Evolutionary conservation across 2,113 vertebrate genomes (phyloP).

Genomic region (Laterallus jamaicensis): DNA sequence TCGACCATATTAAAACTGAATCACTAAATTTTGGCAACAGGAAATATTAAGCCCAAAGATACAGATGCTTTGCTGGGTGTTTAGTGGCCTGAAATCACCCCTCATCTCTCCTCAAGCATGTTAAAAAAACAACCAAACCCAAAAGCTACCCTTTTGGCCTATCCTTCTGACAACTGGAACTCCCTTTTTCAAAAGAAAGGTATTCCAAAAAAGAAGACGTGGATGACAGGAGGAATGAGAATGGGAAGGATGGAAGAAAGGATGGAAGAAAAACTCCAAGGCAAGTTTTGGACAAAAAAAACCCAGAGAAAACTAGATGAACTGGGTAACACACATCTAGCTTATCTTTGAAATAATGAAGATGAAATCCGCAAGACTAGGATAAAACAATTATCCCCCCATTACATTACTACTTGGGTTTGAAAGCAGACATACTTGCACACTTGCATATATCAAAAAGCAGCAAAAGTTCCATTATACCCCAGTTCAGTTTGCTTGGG

Average conservation of each 20-base stretch:
- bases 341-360: not conserved
- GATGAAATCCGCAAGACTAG: not conserved
- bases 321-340: not conserved
- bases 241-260: not conserved
- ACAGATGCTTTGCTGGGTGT: not conserved
- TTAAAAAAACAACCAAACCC: not conserved
- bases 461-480: not conserved
- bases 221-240: not conserved
- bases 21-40: not conserved
- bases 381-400: not conserved
- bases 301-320: not conserved
- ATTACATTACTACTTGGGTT: not conserved
- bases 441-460: not conserved
- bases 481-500: not conserved
- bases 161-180: not conserved
- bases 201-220: not conserved
- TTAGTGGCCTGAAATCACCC: slow-evolving; percentile 12
- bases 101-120: not conserved
- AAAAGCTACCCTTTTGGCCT: not conserved
- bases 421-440: not conserved
- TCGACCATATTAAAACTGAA: not conserved
- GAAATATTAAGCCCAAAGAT: not conserved
- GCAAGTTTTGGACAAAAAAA: not conserved
- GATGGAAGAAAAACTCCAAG: not conserved
- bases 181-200: not conserved